A percentile compares a stretch with the other conserved stretches of the same genome.
phyloP scores from a whole-genome alignment of 1,140 invertebrate genomes.

The Drosophila lacteicornis region DNA sequence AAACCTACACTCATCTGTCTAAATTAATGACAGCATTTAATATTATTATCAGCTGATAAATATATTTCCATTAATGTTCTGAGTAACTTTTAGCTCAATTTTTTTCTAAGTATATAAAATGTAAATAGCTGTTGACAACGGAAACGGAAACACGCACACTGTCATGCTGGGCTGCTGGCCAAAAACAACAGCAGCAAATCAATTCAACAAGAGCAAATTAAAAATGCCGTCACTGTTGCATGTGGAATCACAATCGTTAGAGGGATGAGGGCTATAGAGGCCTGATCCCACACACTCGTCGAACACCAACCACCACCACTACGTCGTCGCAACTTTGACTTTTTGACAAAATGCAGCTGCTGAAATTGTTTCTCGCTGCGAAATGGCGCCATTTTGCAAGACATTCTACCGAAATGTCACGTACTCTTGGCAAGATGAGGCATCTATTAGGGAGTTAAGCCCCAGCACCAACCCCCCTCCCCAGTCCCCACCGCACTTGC shows the following conservation, averaged over 20 bases:
- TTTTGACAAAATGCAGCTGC: conserved; percentile 71
- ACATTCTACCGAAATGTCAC: conserved; percentile 43
- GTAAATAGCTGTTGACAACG: conserved; percentile 40
- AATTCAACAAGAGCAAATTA: conserved; percentile 71
- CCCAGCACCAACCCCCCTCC: not conserved
- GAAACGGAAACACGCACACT: conserved; percentile 66
- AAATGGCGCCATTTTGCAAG: conserved; percentile 60
- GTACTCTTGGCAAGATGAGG: conserved; percentile 33
- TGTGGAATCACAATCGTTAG: conserved; percentile 49
- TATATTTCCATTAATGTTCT: no score
- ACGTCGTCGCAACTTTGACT: conserved; percentile 44
- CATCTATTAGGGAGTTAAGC: conserved; percentile 40
- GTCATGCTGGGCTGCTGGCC: not conserved
- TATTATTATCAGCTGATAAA: not conserved
- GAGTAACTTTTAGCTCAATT: not conserved
- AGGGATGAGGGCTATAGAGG: no score
- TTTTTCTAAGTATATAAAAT: not conserved
- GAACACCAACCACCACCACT: not conserved
- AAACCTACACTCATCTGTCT: no score
- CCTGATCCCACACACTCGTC: not conserved
- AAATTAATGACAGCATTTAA: not conserved
- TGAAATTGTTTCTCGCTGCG: conserved; percentile 47
- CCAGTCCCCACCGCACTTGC: conserved; percentile 10
- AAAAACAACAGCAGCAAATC: conserved; percentile 57
- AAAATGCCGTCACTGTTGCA: conserved; percentile 73